Conservation (phyloP, 1,140 invertebrate genomes). For the Vollenhovia emeryi region DNA sequence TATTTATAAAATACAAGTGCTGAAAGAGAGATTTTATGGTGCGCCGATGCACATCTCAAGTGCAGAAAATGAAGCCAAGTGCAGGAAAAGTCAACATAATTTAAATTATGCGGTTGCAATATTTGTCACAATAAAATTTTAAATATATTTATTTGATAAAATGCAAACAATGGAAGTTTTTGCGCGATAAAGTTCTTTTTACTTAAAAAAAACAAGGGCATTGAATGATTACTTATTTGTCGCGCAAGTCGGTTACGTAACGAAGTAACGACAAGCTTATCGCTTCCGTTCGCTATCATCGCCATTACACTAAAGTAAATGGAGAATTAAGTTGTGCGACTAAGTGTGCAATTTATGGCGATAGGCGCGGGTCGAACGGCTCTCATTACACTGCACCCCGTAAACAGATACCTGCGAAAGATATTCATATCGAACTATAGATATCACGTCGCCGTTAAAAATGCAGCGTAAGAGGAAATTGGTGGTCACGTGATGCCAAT, state of each 20-base stretch:
- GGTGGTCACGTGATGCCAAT: conserved; percentile 44
- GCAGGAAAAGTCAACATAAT: neutral
- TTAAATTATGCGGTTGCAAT: neutral
- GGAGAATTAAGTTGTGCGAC: conserved; percentile 70
- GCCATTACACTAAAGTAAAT: conserved; percentile 65
- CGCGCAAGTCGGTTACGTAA: conserved; percentile 39
- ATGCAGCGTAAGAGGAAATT: conserved; percentile 50
- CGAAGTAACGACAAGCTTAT: conserved; percentile 32
- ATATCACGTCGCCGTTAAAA: conserved; percentile 39
- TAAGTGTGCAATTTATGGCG: conserved; percentile 68
- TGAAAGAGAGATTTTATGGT: neutral
- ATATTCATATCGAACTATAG: conserved; percentile 55
- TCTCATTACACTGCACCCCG: conserved; percentile 64
- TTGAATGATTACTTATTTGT: conserved; percentile 26
- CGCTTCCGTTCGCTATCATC: conserved; percentile 54
- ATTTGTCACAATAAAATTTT: neutral
- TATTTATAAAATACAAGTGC: neutral
- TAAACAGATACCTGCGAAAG: conserved; percentile 59
- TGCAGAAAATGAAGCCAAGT: neutral
- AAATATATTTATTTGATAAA: neutral
- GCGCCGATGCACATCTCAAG: neutral
- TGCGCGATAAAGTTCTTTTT: neutral
- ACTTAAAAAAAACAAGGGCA: neutral
- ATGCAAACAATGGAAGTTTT: neutral
- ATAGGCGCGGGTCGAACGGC: conserved; percentile 64